Percentiles rank a stretch among this genome's conserved stretches.
These are phyloP conservation scores for Aplochiton taeniatus DNA, from an alignment of 2,797 vertebrate species.

Conservation along the genomic window DNA sequence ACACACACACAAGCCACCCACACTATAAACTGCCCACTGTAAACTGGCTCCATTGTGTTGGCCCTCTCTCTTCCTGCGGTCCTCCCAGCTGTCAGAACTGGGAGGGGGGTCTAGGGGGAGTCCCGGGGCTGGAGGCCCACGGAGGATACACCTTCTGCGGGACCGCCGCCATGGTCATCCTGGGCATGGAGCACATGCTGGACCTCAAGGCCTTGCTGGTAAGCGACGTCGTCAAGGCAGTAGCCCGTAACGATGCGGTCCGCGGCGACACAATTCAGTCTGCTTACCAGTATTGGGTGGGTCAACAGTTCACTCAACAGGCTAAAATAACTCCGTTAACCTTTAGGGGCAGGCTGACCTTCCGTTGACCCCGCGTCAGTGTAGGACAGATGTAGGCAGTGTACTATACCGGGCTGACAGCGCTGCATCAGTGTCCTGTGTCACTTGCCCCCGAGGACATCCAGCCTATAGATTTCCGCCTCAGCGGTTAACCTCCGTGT, in stretches of 20 bases:
- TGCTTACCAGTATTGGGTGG: no score
- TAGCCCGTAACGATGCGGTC: no score
- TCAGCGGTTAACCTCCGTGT: slow-evolving; percentile 3
- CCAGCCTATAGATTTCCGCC: slow-evolving; percentile 2
- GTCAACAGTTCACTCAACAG: no score
- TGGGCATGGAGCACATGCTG: slow-evolving; percentile 88
- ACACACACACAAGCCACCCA: no score
- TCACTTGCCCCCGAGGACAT: background rate
- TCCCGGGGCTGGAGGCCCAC: slow-evolving; percentile 93
- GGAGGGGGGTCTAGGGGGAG: slow-evolving; percentile 94
- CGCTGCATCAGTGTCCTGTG: background rate
- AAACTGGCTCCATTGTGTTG: background rate
- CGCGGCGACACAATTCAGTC: no score
- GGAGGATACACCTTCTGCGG: slow-evolving; percentile 97
- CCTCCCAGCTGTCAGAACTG: slow-evolving; percentile 93
- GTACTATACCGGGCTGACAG: no score
- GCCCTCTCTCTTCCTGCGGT: background rate
- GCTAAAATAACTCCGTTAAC: no score
- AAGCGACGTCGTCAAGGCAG: slow-evolving; percentile 47
- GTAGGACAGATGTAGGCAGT: no score
- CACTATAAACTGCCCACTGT: background rate
- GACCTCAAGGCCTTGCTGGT: slow-evolving; percentile 91
- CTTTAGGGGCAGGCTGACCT: no score
- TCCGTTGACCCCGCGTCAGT: no score
- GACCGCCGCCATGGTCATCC: slow-evolving; percentile 88